Evolutionary conservation across 2,797 vertebrate genomes (phyloP).

Genomic region (Cottoperca gobio): DNA sequence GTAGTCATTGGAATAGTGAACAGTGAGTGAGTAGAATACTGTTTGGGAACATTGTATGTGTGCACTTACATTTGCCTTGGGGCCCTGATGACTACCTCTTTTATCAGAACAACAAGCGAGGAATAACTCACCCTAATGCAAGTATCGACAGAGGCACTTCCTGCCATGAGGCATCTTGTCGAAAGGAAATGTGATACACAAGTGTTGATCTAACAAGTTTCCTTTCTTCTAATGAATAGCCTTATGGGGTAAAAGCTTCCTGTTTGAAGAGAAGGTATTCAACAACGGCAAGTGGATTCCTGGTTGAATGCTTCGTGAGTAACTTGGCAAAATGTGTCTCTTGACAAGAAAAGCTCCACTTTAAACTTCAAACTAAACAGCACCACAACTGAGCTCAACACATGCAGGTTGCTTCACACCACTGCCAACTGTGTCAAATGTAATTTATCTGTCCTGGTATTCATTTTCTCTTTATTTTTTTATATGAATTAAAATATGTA

Average conservation of each 20-base stretch:
- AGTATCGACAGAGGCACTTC: conserved; percentile 51
- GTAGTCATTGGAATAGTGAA: not conserved
- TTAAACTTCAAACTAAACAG: conserved; percentile 55
- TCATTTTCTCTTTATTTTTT: too few relatives aligned
- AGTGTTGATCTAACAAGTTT: conserved; percentile 63
- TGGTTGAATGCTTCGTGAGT: conserved; percentile 50
- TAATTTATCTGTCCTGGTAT: conserved; percentile 17
- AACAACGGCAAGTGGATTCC: conserved; percentile 34
- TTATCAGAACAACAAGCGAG: conserved; percentile 28
- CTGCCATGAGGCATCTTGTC: conserved; percentile 51
- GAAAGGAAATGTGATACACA: conserved; percentile 63
- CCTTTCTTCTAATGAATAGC: conserved; percentile 51
- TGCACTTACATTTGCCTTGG: not conserved
- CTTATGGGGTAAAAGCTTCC: conserved; percentile 60
- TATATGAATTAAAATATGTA: not conserved
- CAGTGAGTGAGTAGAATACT: not conserved
- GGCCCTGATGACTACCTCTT: not conserved
- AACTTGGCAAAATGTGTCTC: conserved; percentile 46
- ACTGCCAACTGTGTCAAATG: conserved; percentile 7
- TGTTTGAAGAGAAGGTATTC: conserved; percentile 67
- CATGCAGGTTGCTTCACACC: conserved; percentile 25
- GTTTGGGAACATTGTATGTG: not conserved
- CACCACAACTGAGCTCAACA: conserved; percentile 22
- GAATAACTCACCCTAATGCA: conserved; percentile 31
- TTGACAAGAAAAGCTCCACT: conserved; percentile 64